phyloP scores from a whole-genome alignment of 2,888 invertebrate genomes.

The Diplolepis rosae region DNA sequence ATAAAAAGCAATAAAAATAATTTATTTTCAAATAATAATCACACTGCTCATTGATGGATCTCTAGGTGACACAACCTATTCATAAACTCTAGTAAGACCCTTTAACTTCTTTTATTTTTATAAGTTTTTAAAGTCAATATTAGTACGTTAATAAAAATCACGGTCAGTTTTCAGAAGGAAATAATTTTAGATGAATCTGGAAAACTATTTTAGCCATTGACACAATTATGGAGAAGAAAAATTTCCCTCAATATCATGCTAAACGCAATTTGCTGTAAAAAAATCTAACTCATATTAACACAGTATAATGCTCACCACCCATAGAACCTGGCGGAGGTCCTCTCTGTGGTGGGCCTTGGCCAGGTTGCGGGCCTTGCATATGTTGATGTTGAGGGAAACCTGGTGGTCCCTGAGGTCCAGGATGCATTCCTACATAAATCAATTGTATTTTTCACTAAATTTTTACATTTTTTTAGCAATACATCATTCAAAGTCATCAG shows the following conservation, averaged over 20 bases:
- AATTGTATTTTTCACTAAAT: conserved; percentile 43
- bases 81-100: too few species aligned
- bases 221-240: conserved; percentile 25
- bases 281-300: not conserved
- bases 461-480: not conserved
- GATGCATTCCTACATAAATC: conserved; percentile 76
- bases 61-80: conserved; percentile 29
- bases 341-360: conserved; percentile 79
- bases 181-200: not conserved
- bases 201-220: conserved; percentile 27
- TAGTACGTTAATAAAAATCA: not conserved
- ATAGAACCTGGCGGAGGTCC: conserved; percentile 77
- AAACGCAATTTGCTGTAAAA: not conserved
- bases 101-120: not conserved
- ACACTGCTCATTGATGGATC: conserved; percentile 1
- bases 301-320: conserved; percentile 62
- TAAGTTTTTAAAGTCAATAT: too few species aligned
- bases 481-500: not conserved
- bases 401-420: conserved; percentile 78
- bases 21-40: not conserved
- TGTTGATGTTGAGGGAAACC: conserved; percentile 76
- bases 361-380: conserved; percentile 81
- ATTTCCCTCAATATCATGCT: conserved; percentile 61
- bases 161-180: not conserved
- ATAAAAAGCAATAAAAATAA: not conserved